Evolutionary conservation across 1,140 invertebrate genomes (phyloP).

Genomic region (Sitobion miscanthi): DNA sequence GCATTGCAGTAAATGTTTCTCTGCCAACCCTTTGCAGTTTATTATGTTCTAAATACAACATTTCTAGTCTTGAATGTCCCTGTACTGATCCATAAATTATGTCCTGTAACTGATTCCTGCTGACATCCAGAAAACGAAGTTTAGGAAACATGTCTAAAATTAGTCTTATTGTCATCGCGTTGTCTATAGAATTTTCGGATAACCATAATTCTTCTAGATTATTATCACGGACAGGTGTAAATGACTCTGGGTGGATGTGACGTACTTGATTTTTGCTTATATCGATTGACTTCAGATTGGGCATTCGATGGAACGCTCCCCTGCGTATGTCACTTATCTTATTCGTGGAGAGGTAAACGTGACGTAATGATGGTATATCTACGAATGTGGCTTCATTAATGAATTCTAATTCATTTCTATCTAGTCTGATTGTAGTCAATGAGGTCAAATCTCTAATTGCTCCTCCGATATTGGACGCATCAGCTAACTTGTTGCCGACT

Average conservation of each 20-base stretch:
- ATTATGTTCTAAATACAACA: conserved; percentile 82
- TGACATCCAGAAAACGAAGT: conserved; percentile 63
- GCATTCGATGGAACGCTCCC: conserved; percentile 80
- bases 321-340: conserved; percentile 69
- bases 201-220: conserved; percentile 78
- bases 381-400: conserved; percentile 80
- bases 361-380: conserved; percentile 75
- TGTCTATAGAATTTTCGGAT: conserved; percentile 76
- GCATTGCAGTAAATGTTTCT: conserved; percentile 80
- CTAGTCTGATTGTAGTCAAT: conserved; percentile 73
- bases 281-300: conserved; percentile 74
- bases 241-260: conserved; percentile 79
- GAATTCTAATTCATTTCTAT: conserved; percentile 73
- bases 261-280: conserved; percentile 80
- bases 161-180: conserved; percentile 73
- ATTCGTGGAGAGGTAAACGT: conserved; percentile 76
- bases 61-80: conserved; percentile 79
- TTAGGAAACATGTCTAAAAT: conserved; percentile 78
- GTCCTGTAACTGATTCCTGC: conserved; percentile 67
- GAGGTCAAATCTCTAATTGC: conserved; percentile 76
- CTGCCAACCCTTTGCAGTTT: conserved; percentile 74
- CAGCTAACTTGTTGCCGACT: conserved; percentile 74
- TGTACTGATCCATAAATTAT: conserved; percentile 76
- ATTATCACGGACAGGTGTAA: conserved; percentile 70
- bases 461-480: conserved; percentile 79